Conservation (phyloP, 2,888 invertebrate species). For the Drosophila lacicola region DNA sequence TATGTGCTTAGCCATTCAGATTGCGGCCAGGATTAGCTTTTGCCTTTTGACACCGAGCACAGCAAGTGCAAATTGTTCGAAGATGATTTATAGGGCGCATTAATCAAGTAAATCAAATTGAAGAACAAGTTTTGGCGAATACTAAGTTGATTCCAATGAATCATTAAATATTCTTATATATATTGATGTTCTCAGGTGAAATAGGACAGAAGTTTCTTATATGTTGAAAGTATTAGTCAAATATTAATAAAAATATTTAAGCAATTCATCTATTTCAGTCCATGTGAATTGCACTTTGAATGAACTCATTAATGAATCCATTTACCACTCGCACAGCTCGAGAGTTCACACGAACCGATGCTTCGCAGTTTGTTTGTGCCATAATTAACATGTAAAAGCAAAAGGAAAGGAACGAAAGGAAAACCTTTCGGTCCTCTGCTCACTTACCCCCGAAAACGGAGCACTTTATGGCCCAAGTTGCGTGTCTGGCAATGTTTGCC, state of each 20-base stretch:
- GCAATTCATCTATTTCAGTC: neutral
- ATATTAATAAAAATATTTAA: neutral
- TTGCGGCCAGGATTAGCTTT: conserved; percentile 26
- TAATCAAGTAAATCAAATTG: neutral
- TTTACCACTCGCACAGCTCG: conserved; percentile 8
- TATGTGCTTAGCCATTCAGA: conserved; percentile 28
- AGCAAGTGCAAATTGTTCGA: conserved; percentile 2
- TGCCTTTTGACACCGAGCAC: conserved; percentile 18
- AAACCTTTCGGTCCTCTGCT: conserved; percentile 19
- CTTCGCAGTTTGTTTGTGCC: conserved; percentile 24
- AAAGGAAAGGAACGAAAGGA: neutral
- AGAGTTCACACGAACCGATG: conserved; percentile 39
- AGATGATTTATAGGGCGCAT: neutral
- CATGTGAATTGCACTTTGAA: too few species aligned
- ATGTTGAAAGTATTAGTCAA: too few species aligned
- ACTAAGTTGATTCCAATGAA: too few species aligned
- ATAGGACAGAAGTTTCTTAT: too few species aligned
- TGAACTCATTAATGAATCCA: conserved; percentile 2
- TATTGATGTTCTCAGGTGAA: too few species aligned
- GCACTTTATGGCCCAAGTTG: conserved; percentile 53
- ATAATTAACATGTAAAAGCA: conserved; percentile 54
- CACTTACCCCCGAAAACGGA: conserved; percentile 26
- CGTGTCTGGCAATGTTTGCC: conserved; percentile 57
- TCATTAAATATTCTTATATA: too few species aligned
- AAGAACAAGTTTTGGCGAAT: neutral